phyloP scores from a whole-genome alignment of 1,140 invertebrate species.

The Hirudo medicinalis region DNA sequence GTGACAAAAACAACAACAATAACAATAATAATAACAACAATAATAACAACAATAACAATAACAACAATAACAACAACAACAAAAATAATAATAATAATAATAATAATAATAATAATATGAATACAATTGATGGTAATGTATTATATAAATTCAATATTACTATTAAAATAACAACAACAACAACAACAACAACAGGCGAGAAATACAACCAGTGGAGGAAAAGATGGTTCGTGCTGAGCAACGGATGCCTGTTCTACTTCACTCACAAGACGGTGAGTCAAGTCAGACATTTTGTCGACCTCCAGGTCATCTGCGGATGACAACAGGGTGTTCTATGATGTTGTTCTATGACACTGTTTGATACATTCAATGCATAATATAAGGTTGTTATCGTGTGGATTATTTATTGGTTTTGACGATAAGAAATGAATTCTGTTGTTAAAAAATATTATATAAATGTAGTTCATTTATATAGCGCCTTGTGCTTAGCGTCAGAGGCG shows the following conservation, averaged over 20 bases:
- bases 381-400: no score
- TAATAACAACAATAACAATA: not conserved
- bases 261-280: not conserved
- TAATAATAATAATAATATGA: not conserved
- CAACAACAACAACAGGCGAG: not conserved
- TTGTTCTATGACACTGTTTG: no score
- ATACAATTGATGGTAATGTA: not conserved
- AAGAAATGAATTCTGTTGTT: no score
- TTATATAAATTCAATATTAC: not conserved
- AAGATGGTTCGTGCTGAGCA: constrained; percentile 5
- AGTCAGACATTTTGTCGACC: no score
- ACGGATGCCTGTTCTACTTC: constrained; percentile 6
- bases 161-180: not conserved
- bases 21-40: not conserved
- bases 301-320: not conserved
- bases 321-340: no score
- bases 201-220: not conserved
- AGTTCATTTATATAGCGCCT: no score
- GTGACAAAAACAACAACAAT: not conserved
- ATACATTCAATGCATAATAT: no score
- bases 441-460: no score
- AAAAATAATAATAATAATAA: not conserved
- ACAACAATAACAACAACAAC: not conserved
- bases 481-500: no score
- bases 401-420: no score